Percentiles rank a stretch among this genome's conserved stretches.
phyloP scores from a whole-genome alignment of 2,888 invertebrate genomes.

The Theretra japonica region DNA sequence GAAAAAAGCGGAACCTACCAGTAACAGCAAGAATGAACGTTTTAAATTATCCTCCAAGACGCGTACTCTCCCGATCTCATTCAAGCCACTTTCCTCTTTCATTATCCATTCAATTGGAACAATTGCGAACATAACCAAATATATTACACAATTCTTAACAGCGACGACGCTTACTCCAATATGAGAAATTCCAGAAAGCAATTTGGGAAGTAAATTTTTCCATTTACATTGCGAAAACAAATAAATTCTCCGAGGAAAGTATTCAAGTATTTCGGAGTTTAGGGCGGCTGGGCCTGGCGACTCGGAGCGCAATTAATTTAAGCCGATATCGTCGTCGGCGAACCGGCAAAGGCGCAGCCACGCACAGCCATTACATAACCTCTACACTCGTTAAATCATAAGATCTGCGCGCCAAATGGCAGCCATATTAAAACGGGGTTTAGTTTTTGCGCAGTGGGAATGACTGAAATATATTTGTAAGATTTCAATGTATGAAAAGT shows the following conservation, averaged over 20 bases:
- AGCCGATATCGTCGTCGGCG: slow-evolving; percentile 36
- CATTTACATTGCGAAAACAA: slow-evolving; percentile 31
- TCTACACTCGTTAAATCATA: slow-evolving; percentile 12
- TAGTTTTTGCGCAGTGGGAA: background rate
- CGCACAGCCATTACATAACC: slow-evolving; percentile 10
- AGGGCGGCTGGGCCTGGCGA: background rate
- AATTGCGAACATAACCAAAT: too few species aligned
- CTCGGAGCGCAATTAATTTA: slow-evolving; percentile 40
- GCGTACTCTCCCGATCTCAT: too few species aligned
- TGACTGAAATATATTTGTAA: too few species aligned
- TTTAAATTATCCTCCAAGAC: too few species aligned
- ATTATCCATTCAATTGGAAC: too few species aligned
- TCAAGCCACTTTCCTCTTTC: too few species aligned
- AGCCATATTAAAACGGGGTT: background rate
- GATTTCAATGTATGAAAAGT: too few species aligned
- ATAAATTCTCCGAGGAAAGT: slow-evolving; percentile 23
- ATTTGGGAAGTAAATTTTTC: slow-evolving; percentile 32
- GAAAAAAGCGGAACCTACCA: too few species aligned
- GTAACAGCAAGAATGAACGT: too few species aligned
- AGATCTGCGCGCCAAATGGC: slow-evolving; percentile 1
- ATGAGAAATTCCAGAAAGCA: background rate
- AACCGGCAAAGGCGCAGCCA: slow-evolving; percentile 7
- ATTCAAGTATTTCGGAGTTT: slow-evolving; percentile 20
- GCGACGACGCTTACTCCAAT: background rate
- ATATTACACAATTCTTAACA: background rate